These are phyloP conservation scores for Diglossa brunneiventris DNA, from an alignment of 2,113 vertebrate species.

Conservation along the genomic window DNA sequence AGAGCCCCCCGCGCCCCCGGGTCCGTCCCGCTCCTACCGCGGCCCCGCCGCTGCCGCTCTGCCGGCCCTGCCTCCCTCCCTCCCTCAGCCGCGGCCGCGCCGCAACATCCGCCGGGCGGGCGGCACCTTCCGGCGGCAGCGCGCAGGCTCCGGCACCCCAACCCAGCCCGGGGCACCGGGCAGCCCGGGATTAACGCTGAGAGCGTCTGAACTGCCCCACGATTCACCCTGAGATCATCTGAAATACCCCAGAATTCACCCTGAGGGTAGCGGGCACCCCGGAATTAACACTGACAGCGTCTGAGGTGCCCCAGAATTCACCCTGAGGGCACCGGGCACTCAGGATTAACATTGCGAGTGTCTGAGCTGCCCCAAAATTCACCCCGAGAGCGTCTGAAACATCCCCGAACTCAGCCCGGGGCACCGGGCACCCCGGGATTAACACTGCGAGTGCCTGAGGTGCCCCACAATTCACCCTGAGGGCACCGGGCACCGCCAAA, in stretches of 20 bases:
- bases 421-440: accelerated
- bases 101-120: background rate
- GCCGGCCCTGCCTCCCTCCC: background rate
- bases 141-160: background rate
- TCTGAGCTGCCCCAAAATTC: background rate
- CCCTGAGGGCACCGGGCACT: too few relatives aligned
- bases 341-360: too few relatives aligned
- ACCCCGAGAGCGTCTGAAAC: accelerated
- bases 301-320: too few relatives aligned
- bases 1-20: background rate
- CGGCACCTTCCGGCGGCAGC: background rate
- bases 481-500: too few relatives aligned
- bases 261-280: too few relatives aligned
- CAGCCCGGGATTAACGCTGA: background rate
- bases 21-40: background rate
- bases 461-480: accelerated
- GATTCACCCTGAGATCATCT: background rate
- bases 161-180: background rate
- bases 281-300: too few relatives aligned
- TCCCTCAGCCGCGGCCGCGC: background rate
- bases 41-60: background rate
- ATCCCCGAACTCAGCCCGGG: too few relatives aligned
- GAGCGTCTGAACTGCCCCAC: accelerated
- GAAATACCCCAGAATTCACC: background rate
- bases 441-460: accelerated